Percentiles rank a stretch among this genome's conserved stretches.
Conservation (phyloP, 2,888 invertebrate species). For the Xanthorhoe designata region DNA sequence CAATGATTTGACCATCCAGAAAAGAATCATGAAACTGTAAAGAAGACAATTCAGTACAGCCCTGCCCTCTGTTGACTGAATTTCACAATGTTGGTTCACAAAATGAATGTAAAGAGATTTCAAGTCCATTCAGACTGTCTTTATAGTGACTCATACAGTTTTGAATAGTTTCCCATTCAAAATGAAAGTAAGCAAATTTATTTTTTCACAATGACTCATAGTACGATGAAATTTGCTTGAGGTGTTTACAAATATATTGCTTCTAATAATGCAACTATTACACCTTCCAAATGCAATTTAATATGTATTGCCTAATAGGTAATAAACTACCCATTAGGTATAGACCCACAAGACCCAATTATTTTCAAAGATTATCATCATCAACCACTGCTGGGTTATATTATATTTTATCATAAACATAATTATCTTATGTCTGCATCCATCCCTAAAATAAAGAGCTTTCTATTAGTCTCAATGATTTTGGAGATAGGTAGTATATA, state of each 20-base stretch:
- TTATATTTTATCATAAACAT: no score
- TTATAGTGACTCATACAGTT: neutral
- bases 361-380: no score
- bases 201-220: neutral
- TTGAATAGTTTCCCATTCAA: neutral
- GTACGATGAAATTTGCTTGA: neutral
- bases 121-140: neutral
- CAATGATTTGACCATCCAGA: no score
- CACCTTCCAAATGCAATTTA: neutral
- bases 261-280: neutral
- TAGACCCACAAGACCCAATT: no score
- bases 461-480: no score
- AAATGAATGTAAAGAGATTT: neutral
- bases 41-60: no score
- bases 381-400: no score
- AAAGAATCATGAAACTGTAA: no score
- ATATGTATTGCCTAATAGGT: no score
- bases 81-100: neutral
- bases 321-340: neutral
- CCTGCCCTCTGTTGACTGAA: neutral
- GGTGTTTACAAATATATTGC: neutral
- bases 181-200: neutral
- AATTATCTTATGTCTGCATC: no score
- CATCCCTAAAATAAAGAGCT: no score
- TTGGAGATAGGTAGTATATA: no score